A percentile compares a stretch with the other conserved stretches of the same genome.
phyloP scores from a whole-genome alignment of 1,140 invertebrate genomes.

The Hormaphis cornu region DNA sequence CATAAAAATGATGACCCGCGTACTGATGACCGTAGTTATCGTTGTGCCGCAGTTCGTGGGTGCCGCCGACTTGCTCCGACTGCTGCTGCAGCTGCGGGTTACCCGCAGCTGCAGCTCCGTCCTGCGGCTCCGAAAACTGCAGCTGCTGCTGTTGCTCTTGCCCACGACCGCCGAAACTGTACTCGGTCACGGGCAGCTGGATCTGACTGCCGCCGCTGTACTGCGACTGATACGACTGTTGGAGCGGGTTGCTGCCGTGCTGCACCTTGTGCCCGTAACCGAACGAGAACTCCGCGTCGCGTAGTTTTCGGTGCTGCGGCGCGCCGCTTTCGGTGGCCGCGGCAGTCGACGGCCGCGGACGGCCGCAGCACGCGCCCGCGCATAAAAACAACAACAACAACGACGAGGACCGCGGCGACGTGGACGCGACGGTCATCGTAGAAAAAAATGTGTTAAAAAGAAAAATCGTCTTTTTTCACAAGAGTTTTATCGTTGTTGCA shows the following conservation, averaged over 20 bases:
- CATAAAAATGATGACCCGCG: constrained; percentile 45
- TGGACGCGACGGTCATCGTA: neutral
- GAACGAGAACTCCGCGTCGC: neutral
- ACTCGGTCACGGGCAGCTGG: neutral
- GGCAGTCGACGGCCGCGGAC: too few relatives aligned
- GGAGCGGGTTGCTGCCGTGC: neutral
- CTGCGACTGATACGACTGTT: neutral
- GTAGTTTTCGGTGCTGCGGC: neutral
- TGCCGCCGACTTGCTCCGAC: neutral
- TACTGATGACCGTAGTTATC: constrained; percentile 45
- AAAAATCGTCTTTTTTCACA: too few relatives aligned
- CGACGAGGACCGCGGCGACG: neutral
- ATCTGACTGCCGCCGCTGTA: neutral
- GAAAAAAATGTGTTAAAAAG: too few relatives aligned
- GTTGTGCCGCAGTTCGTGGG: too few relatives aligned
- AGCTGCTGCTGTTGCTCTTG: neutral
- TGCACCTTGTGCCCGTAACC: neutral
- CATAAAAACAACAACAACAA: neutral
- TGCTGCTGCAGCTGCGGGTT: neutral
- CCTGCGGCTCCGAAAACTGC: too few relatives aligned
- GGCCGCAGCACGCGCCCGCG: neutral
- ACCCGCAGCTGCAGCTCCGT: too few relatives aligned
- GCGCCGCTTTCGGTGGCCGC: neutral
- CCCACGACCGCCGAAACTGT: neutral
- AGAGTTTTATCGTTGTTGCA: too few relatives aligned